phyloP scores from a whole-genome alignment of 2,797 vertebrate genomes.

The Allenopithecus nigroviridis region DNA sequence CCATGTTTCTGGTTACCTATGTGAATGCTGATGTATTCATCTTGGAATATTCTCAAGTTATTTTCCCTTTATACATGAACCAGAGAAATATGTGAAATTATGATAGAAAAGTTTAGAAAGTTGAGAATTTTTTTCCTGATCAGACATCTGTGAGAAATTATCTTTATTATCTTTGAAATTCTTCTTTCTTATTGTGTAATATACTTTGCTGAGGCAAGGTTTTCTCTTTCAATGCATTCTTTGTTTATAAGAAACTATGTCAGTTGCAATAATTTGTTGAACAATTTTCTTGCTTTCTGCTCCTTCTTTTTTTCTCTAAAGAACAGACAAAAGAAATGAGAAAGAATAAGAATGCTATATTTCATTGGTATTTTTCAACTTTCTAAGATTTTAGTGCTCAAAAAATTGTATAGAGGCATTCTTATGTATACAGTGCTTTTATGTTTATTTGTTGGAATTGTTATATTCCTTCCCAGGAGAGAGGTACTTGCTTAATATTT shows the following conservation, averaged over 20 bases:
- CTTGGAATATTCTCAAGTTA: neutral
- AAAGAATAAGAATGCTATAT: neutral
- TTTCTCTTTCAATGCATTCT: neutral
- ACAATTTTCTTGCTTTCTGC: neutral
- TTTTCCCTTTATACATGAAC: neutral
- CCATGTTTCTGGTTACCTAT: neutral
- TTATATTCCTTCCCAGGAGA: neutral
- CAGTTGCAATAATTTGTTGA: neutral
- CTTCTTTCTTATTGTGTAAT: neutral
- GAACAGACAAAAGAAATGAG: neutral
- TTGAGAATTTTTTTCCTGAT: neutral
- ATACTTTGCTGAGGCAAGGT: neutral
- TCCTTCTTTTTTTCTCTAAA: neutral
- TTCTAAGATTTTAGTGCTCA: neutral
- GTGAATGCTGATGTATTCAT: neutral
- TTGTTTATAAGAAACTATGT: neutral
- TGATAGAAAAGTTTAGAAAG: constrained; percentile 21
- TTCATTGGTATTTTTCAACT: neutral
- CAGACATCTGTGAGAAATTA: neutral
- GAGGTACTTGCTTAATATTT: neutral
- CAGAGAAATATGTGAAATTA: neutral
- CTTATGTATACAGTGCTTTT: neutral
- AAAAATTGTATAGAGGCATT: neutral
- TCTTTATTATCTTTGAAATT: neutral
- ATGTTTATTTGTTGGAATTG: neutral